These are phyloP conservation scores for Greenwoodochromis staneri DNA, from an alignment of 2,113 vertebrate species.

Conservation along the genomic window DNA sequence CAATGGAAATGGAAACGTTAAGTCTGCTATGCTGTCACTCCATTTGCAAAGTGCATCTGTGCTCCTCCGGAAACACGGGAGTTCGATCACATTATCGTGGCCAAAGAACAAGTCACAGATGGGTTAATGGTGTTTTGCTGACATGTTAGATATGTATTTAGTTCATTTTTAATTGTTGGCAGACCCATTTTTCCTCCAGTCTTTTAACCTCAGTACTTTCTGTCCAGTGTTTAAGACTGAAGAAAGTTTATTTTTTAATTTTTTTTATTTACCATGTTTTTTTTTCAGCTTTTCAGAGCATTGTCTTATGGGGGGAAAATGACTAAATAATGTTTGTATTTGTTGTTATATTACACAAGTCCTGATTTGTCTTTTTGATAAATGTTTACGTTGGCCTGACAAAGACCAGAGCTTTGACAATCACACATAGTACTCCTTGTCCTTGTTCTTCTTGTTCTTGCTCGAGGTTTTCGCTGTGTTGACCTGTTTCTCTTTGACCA, in stretches of 20 bases:
- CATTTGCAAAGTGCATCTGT: constrained; percentile 38
- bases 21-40: constrained; percentile 72
- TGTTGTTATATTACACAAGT: constrained; percentile 92
- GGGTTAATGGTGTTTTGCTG: constrained; percentile 56
- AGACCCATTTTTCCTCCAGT: constrained; percentile 26
- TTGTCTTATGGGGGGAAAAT: constrained; percentile 80
- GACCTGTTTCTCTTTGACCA: constrained; percentile 94
- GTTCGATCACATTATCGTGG: constrained; percentile 64
- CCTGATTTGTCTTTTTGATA: constrained; percentile 55
- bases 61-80: constrained; percentile 76
- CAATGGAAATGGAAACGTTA: constrained; percentile 89
- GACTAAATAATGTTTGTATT: constrained; percentile 75
- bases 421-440: constrained; percentile 99
- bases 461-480: constrained; percentile 86
- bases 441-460: constrained; percentile 99
- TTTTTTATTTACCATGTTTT: neutral
- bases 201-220: constrained; percentile 19
- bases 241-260: constrained; percentile 76
- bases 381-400: constrained; percentile 26
- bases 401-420: constrained; percentile 51
- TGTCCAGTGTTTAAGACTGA: constrained; percentile 79
- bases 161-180: constrained; percentile 70
- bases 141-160: constrained; percentile 52
- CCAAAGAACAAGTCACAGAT: constrained; percentile 53
- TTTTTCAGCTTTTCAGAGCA: constrained; percentile 37